Evolutionary conservation across 2,113 vertebrate species (phyloP), one percentile per base, ranked within the genome.

Genomic region (Spizaetus ornatus): DNA sequence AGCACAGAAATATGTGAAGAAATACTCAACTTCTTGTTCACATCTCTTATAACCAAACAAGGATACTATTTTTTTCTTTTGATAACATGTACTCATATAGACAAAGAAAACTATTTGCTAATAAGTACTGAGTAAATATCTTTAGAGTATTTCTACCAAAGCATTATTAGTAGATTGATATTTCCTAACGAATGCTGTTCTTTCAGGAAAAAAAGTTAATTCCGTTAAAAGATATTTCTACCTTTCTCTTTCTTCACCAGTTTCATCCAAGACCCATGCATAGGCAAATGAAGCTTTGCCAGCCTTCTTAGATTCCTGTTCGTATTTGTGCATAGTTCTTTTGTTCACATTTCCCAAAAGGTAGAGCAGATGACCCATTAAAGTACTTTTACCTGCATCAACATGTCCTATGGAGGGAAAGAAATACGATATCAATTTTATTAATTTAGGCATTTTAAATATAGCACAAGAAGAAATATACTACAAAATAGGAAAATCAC

Each of bases 191-290:
- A 83, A 93, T 5, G 16, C 4, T 48, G 15, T 38, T 77, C 58
- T 76, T 95, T 40, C n/a, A 86, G 23, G 34, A 10, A 42, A 58
- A 79, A 67, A 55, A 72, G 10, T 25, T 65, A 79, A 84, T n/a
- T 74, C 18, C 13, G 59, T 70, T 93, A 88, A 62, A 83, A 84
- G 10, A 76, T 45, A 79, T 72, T 67, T 96, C 85, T 98, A 99
- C 99, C 99, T 99, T 98, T 99, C 99, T 93, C 99, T 98, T 97
- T 99, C 99, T 98, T 99, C 99, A 18, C 99, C 99, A 36, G 99
- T 99, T 98, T 99, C 99, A 96, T 99, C 99, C 98, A 99, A 98
- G 53, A 99, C 99, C 99, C 99, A 99, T 1, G 99, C 99, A 80
- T 99, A 99, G 25, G 99, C 99, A 95, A 99, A 99, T 0, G 99